These are phyloP conservation scores for Vulpes vulpes DNA, from an alignment of 2,113 vertebrate species.

Conservation along the genomic window DNA sequence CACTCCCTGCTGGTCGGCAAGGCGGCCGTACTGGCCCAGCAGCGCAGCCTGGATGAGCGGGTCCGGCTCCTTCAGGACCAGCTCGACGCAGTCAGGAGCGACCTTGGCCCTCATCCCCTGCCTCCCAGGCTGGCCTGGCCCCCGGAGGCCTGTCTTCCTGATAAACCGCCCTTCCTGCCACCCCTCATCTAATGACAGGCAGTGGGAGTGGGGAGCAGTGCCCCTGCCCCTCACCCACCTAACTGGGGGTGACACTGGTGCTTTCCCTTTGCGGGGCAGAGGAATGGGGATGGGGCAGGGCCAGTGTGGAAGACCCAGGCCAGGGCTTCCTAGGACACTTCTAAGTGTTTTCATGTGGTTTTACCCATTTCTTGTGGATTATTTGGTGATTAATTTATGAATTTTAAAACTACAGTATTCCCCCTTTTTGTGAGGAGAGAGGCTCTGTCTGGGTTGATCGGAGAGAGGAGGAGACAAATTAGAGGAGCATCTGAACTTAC, in stretches of 20 bases:
- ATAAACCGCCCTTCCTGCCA: not conserved
- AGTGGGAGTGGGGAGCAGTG: not conserved
- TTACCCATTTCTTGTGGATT: not conserved
- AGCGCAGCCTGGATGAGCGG: conserved; percentile 95
- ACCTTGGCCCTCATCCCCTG: conserved; percentile 79
- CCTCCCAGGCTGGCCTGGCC: not conserved
- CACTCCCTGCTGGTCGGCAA: conserved; percentile 91
- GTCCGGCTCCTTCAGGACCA: conserved; percentile 93
- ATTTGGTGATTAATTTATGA: conserved; percentile 35
- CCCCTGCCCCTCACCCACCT: no score
- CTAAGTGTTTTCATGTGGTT: not conserved
- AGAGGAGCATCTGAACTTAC: not conserved
- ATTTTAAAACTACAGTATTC: not conserved
- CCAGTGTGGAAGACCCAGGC: not conserved
- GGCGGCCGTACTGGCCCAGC: conserved; percentile 93
- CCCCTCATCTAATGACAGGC: not conserved
- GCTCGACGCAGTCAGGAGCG: conserved; percentile 89
- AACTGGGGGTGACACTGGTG: not conserved
- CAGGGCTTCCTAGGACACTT: not conserved
- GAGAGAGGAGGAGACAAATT: not conserved
- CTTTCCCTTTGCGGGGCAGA: not conserved
- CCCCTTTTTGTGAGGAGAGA: not conserved
- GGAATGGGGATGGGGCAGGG: no score
- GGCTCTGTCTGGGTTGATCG: not conserved
- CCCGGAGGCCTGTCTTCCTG: not conserved